Percentiles rank a stretch among this genome's conserved stretches.
phyloP scores from a whole-genome alignment of 1,140 invertebrate genomes.

The Drosophila repletoides region DNA sequence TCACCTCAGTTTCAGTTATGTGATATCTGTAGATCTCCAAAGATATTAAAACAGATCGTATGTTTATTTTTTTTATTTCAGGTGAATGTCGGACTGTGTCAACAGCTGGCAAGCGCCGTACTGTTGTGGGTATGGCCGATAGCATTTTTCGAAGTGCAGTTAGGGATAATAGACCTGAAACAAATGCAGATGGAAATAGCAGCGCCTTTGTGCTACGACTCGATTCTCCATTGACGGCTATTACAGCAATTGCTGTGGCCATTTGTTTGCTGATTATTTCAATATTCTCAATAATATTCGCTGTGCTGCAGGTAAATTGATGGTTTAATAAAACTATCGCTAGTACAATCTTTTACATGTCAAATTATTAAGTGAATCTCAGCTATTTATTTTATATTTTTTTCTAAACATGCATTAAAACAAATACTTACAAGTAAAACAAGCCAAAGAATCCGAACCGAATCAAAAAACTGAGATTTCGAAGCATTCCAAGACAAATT shows the following conservation, averaged over 20 bases:
- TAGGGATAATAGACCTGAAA: constrained; percentile 9
- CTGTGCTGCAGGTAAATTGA: constrained; percentile 87
- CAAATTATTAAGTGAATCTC: too few species aligned
- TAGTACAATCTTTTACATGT: too few species aligned
- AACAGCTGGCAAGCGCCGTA: constrained; percentile 89
- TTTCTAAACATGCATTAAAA: too few species aligned
- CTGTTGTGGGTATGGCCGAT: constrained; percentile 84
- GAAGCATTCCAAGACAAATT: too few species aligned
- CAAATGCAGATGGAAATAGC: constrained; percentile 65
- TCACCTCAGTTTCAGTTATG: too few species aligned
- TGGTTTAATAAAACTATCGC: too few species aligned
- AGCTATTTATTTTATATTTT: too few species aligned
- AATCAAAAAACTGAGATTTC: too few species aligned
- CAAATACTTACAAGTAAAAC: too few species aligned
- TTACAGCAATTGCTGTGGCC: constrained; percentile 86
- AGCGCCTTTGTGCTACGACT: constrained; percentile 67
- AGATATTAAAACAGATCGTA: background rate
- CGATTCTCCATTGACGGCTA: constrained; percentile 83
- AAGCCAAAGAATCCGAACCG: too few species aligned
- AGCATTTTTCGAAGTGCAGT: constrained; percentile 48
- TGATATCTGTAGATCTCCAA: too few species aligned
- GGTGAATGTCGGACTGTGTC: constrained; percentile 88
- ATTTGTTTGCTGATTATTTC: constrained; percentile 87
- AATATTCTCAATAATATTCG: constrained; percentile 87
- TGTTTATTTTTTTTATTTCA: constrained; percentile 51